Evolutionary conservation across 2,113 vertebrate genomes (phyloP), one percentile per base, ranked within the genome.

Genomic region (Apeltes quadracus): DNA sequence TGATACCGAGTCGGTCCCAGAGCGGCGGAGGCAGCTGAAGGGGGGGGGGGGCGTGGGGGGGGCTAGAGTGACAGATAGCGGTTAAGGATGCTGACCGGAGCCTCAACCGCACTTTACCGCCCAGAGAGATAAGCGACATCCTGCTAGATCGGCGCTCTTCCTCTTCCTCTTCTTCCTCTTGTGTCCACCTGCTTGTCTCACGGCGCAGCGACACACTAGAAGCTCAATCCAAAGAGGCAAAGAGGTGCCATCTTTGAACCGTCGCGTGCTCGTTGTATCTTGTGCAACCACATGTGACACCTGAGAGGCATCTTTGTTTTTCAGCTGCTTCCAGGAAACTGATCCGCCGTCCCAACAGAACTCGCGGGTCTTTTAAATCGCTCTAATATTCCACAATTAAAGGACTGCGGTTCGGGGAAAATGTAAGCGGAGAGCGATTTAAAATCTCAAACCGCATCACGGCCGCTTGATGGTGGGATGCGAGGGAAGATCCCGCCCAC

Each of bases 81-180:
- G 90, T 88, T 87, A 84, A 83, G 81, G 84, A 88, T 87, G 84
- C 88, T 86, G 87, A 92, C 85, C 86, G 72, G 72, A 89, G 83
- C 88, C 79, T 87, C 82, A 75, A 89, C 87, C 86, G 80, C 89
- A 84, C 79, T 88, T 81, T 76, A 76, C 69, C 57, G 79, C 76
- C 66, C 58, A 44, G 62, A 72, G 85, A 86, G 89, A 87, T 89
- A 87, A 89, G 82, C 62, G 50, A 79, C 89, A 82, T 89, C 84
- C 84, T 85, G 85, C 75, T 65, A 70, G 84, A 84, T 64, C 53
- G 70, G 79, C 32, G 27, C 51, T 76, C 1, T 13, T 22, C 32
- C 56, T 58, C 56, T 22, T 46, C 51, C 57, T 72, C 58, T 56
- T 53, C 44, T 3, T 18, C 6, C n/a, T 58, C 50, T 7, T 43